Evolutionary conservation across 2,113 vertebrate genomes (phyloP), one percentile per base, ranked within the genome.

Genomic region (Poeciliopsis turrubarensis): DNA sequence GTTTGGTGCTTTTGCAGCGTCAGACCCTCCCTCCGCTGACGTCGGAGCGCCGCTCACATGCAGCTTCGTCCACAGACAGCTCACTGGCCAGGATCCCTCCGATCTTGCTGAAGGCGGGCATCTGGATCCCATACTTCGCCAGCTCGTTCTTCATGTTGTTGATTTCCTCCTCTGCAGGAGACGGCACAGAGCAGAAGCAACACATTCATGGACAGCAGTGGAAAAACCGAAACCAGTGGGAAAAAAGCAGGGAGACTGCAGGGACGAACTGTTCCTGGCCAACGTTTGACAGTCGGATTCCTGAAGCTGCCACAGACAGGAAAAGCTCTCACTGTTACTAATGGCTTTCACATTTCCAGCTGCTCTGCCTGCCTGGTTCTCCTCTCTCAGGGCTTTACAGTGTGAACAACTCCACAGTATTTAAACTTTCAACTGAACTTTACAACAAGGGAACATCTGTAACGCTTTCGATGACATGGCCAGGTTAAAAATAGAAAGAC

Each of bases 101-200:
- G 10, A 99, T 99, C 92, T 99, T 99, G 91, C 98, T 96, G 91
- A 99, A 99, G 73, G 98, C 96, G 1, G 98, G 98, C 97, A 99
- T 99, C 94, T 99, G 97, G 92, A 99, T 99, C n/a, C 97, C 97
- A 10, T 99, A 99, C 88, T 99, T 99, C 78, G 98, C 97, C 88
- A 99, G 93, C 84, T 99, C 98, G 4, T 93, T 96, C 93, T 97
- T 97, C 97, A 98, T 99, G 91, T 98, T 98, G 93, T 97, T 97
- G 87, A 99, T 99, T 89, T 99, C 98, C 91, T 99, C 98, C 93
- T 98, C 98, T 99, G 88, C 17, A 72, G 64, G 51, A 41, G 65
- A 60, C 10, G 30, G 81, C 63, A 80, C 47, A 69, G 72, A 72
- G 64, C 70, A 75, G 73, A 80, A 65, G 41, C 75, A 81, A 68